Percentiles rank a stretch among this genome's conserved stretches.
Evolutionary conservation across 2,888 invertebrate genomes (phyloP).

Genomic region (Scaptomyza parva): DNA sequence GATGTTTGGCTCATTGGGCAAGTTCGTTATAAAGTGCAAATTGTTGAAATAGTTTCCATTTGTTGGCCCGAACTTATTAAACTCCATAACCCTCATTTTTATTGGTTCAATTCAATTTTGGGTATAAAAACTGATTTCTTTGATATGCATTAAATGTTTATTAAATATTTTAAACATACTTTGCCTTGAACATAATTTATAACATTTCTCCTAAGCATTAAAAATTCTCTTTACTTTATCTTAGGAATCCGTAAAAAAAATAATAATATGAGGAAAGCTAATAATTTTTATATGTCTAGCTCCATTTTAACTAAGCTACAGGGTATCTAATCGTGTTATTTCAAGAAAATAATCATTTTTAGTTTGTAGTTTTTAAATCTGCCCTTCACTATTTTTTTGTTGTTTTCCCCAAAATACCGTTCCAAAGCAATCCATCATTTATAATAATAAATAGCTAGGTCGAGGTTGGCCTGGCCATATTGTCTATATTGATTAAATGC

Average conservation of each 20-base stretch:
- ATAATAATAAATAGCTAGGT: slow-evolving; percentile 66
- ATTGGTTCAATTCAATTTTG: not conserved
- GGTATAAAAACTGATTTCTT: not conserved
- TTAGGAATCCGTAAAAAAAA: no score
- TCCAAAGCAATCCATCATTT: slow-evolving; percentile 68
- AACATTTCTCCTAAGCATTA: no score
- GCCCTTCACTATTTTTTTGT: slow-evolving; percentile 33
- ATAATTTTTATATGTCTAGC: not conserved
- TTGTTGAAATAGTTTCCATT: slow-evolving; percentile 70
- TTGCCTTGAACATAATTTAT: no score
- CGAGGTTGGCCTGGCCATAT: slow-evolving; percentile 44
- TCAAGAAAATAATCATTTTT: not conserved
- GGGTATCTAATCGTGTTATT: not conserved
- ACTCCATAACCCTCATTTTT: slow-evolving; percentile 1
- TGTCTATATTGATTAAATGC: slow-evolving; percentile 66
- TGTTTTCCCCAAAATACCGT: slow-evolving; percentile 3
- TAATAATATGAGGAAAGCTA: not conserved
- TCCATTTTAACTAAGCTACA: not conserved
- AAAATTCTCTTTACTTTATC: no score
- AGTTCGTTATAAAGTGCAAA: slow-evolving; percentile 72
- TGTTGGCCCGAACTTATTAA: slow-evolving; percentile 38
- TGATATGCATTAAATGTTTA: not conserved
- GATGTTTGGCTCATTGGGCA: slow-evolving; percentile 65
- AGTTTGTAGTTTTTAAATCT: slow-evolving; percentile 3
- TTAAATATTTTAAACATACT: no score